Base-by-base conservation (phyloP, 2,888 invertebrate species). In the Machimus rusticus region DNA sequence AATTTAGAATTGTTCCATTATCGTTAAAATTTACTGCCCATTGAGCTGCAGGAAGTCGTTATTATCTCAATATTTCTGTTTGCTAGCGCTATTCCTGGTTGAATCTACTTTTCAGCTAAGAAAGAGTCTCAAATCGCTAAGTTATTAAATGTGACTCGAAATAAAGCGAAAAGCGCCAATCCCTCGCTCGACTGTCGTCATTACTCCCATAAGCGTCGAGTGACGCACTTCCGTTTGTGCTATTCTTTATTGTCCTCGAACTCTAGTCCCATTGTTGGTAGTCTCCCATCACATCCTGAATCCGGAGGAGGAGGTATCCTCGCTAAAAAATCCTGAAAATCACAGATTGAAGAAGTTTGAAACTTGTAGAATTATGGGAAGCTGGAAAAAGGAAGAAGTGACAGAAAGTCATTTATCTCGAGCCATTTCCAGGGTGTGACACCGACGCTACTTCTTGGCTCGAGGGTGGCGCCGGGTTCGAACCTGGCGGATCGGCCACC, bases 401-500 rank as follows among this genome's bases (percentile, higher is more conserved):
- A 84, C 84, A 84, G 84, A 84, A 84, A 84, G 84, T 84, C 84
- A 84, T 84, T 84, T 84, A 84, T 84, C 46, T 84, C 28, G 66
- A 34, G 74, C 34, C 74, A 39, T 84, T 46, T 84, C 9, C 84
- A 23, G 84, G 84, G 66, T 66, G 66, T 39, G 84, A 84, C 66
- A 37, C 8, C 8, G 31, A 37, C 37, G 31, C 1, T 37, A n/a
- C 37, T 14, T 34, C 76, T 76, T 34, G n/a, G 14, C 34, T 19
- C 6, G 76, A n/a, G 37, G 39, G 76, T 19, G 14, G 66, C 66
- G 28, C 8, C 23, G 66, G 8, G 28, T n/a, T 31, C 14, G 14
- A 76, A 76, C 28, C 55, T 55, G 57, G 51, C 31, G 51, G 34
- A 55, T 31, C 31, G 51, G 19, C 23, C 31, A 81, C 28, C 16